Evolutionary conservation across 53 echinoderm and acorn worm species (phyloP), one percentile per base, ranked within the genome.

Genomic region (Apostichopus leukothele): DNA sequence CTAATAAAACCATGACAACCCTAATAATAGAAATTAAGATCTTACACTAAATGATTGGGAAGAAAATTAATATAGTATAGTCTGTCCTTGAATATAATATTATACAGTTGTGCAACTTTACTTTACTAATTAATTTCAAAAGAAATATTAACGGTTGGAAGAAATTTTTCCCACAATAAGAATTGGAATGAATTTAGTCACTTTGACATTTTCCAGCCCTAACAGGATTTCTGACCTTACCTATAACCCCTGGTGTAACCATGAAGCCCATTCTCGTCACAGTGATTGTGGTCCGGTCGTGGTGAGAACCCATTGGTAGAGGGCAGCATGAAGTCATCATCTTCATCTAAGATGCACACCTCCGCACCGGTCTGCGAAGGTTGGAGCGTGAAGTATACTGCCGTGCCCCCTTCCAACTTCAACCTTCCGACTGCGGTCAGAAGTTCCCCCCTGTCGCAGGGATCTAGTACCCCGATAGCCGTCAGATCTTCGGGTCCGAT

Each of bases 401-500:
- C 96, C 2, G 99, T 96, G 21, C 99, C 99, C n/a, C 99, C 99
- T 90, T 99, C 99, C 68, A 93, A 87, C 76, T 91, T 94, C 18
- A 99, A 90, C 26, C 99, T 87, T 26, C 93, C 93, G 3, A 99
- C 99, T 7, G 99, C 99, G 73, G 90, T 91, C 3, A 96, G 94
- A 14, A 99, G 91, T 53, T 99, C 96, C 73, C 92, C 91, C n/a
- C 99, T 88, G 61, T 99, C 94, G 9, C 77, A 83, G 12, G 93
- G 89, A 51, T 94, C 90, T 0, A 89, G 92, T 8, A 99, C 96
- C 8, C 99, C 99, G 51, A 99, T 99, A 60, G 99, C 99, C 53
- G 96, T 96, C 78, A 99, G 86, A 92, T 99, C 99, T 25, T 96
- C 96, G 53, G 94, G 94, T 8, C 99, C 99, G 55, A 99, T 95